A percentile compares a stretch with the other conserved stretches of the same genome.
Conservation (phyloP, 2,888 invertebrate species). For the Monopis laevigella region DNA sequence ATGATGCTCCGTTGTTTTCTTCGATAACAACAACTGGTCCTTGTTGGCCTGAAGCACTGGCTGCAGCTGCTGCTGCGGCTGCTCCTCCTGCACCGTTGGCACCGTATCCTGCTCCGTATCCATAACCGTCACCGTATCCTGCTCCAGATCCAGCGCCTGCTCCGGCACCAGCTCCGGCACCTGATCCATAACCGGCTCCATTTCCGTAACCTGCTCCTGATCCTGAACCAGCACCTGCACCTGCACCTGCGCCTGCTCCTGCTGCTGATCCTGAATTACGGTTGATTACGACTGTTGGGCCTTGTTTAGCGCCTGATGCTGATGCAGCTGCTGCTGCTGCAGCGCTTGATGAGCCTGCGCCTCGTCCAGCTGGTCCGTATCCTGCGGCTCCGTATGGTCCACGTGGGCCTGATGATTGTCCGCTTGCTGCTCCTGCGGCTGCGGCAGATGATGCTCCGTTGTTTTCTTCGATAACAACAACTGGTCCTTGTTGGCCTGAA, state of each 20-base stretch:
- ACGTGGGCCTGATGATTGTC: slow-evolving; percentile 12
- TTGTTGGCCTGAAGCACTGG: background rate
- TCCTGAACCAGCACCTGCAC: background rate
- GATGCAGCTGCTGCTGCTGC: background rate
- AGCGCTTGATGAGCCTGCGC: background rate
- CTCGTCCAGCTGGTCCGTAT: background rate
- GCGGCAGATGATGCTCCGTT: too few relatives aligned
- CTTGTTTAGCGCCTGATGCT: background rate
- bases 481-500: slow-evolving; percentile 2
- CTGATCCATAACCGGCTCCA: background rate
- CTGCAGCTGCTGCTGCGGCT: background rate
- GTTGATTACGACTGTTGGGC: background rate
- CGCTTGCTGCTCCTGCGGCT: slow-evolving; percentile 11
- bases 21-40: background rate
- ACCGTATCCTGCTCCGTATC: background rate
- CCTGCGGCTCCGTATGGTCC: slow-evolving; percentile 16
- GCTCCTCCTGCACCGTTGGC: background rate
- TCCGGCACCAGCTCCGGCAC: background rate
- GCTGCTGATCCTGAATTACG: background rate
- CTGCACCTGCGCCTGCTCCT: background rate
- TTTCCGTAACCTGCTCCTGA: background rate
- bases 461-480: background rate
- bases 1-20: background rate
- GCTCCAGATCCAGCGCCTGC: background rate
- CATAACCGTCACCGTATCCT: background rate